These are phyloP conservation scores for Sternotherus odoratus DNA, from an alignment of 2,797 vertebrate genomes.

Conservation along the genomic window DNA sequence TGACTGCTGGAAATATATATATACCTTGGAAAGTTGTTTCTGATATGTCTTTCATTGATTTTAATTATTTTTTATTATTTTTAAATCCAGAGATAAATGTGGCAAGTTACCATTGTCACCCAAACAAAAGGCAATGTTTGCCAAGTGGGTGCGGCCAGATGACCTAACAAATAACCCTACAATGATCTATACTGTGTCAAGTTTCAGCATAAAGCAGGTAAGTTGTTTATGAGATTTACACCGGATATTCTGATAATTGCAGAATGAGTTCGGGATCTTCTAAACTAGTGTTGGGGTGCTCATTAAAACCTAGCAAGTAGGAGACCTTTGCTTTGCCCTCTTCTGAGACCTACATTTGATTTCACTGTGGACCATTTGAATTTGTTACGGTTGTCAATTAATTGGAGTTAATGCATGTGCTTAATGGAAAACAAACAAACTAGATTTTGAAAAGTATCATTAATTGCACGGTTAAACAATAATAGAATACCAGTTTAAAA, in stretches of 20 bases:
- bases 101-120: conserved; percentile 96
- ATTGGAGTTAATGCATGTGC: no score
- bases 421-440: no score
- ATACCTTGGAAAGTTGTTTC: conserved; percentile 10
- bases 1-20: not conserved
- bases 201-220: conserved; percentile 99
- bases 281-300: not conserved
- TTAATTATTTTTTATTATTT: conserved; percentile 1
- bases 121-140: conserved; percentile 96
- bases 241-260: not conserved
- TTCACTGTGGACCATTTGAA: not conserved
- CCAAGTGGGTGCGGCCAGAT: conserved; percentile 96
- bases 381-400: no score
- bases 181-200: conserved; percentile 98
- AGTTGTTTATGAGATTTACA: not conserved
- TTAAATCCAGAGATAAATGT: conserved; percentile 87
- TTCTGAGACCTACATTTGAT: not conserved
- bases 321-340: not conserved
- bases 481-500: no score
- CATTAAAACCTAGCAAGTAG: not conserved
- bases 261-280: not conserved
- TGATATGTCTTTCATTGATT: not conserved
- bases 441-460: no score
- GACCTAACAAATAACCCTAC: conserved; percentile 95
- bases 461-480: no score